Base-by-base conservation (phyloP, 2,888 invertebrate species). In the Tubulanus polymorphus region DNA sequence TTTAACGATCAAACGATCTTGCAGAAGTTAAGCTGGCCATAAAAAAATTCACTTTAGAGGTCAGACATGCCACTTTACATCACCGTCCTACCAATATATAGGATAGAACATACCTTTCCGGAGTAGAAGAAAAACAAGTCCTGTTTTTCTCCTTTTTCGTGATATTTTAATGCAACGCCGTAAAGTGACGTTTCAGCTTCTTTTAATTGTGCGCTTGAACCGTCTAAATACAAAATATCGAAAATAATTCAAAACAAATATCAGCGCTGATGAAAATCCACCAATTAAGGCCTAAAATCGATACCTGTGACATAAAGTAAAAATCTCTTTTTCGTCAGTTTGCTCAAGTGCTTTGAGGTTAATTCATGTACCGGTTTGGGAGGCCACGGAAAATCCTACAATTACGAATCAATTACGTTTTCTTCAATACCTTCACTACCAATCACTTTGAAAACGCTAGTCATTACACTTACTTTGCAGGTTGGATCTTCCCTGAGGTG, bases 381-480 rank as follows among this genome's bases (percentile, higher is more conserved):
- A 50, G 86, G 85, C 91, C 91, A 91, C 0, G 91, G 91, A 78
- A 91, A 91, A 73, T 89, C 88, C 89, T 90, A 80, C 57, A 79
- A 62, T 45, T 29, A 25, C n/a, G n/a, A n/a, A n/a, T n/a, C n/a
- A n/a, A n/a, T 81, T 80, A 90, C 90, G 82, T 87, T 80, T 62
- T 87, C 90, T 58, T 86, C 46, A 15, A 46, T 59, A 63, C 91
- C 91, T 63, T 88, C 87, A 30, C 92, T 88, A 20, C 88, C 88
- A 59, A 89, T 86, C 30, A 88, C 84, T 37, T 85, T 83, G 0
- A n/a, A n/a, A n/a, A n/a, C n/a, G n/a, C n/a, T n/a, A n/a, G n/a
- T n/a, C n/a, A n/a, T n/a, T n/a, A n/a, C n/a, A n/a, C n/a, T n/a
- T n/a, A n/a, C n/a, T n/a, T n/a, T n/a, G n/a, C n/a, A n/a, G n/a